Evolutionary conservation across 2,888 invertebrate species (phyloP).

Genomic region (Tryphoninae sp.): DNA sequence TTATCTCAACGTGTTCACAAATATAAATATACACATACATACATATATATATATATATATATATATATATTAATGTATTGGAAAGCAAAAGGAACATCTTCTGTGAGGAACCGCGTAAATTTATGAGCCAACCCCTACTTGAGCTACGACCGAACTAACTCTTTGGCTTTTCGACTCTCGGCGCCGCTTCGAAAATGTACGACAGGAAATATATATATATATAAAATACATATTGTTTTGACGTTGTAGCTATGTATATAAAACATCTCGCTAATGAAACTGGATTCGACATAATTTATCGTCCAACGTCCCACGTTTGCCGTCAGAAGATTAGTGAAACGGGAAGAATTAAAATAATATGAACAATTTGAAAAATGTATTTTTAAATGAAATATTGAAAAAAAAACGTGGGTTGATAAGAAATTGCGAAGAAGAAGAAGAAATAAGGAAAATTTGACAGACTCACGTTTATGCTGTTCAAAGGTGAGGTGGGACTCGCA

Average conservation of each 20-base stretch:
- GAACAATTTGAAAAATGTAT: neutral
- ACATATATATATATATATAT: neutral
- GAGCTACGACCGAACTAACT: constrained; percentile 6
- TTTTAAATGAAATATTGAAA: neutral
- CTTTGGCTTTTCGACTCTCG: constrained; percentile 9
- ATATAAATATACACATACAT: neutral
- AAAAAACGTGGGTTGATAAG: neutral
- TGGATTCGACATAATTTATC: constrained; percentile 37
- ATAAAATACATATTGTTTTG: constrained; percentile 29
- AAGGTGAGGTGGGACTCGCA: constrained; percentile 76
- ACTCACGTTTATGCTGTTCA: constrained; percentile 79
- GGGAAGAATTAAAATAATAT: neutral
- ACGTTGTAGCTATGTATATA: constrained; percentile 7
- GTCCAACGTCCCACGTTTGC: neutral
- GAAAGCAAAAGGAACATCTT: constrained; percentile 25
- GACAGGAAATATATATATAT: constrained; percentile 2
- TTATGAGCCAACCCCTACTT: constrained; percentile 57
- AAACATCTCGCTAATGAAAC: constrained; percentile 39
- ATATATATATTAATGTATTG: neutral
- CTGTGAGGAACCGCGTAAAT: constrained; percentile 59
- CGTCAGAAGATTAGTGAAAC: constrained; percentile 7
- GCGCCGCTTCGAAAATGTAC: constrained; percentile 19
- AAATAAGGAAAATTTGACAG: neutral
- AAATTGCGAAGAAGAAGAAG: too few species aligned
- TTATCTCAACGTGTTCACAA: neutral